Conservation (phyloP, 2,888 invertebrate species). For the Strigamia maritima region DNA sequence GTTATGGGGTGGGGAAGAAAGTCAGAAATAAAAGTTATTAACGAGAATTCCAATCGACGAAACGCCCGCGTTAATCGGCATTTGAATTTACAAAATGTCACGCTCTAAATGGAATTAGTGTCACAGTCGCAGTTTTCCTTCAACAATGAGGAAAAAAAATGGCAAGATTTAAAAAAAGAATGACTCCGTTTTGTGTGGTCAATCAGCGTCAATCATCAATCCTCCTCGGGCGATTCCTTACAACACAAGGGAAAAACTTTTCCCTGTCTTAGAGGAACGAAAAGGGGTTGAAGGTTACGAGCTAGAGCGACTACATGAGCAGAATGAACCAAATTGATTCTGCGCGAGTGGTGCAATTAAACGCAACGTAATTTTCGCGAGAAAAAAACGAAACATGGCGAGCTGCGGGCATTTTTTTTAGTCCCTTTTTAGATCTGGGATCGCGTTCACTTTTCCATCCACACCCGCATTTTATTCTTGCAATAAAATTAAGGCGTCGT, state of each 20-base stretch:
- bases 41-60: conserved; percentile 27
- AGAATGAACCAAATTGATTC: not conserved
- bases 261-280: not conserved
- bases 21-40: conserved; percentile 27
- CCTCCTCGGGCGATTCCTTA: not conserved
- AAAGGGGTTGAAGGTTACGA: not conserved
- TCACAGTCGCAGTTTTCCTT: conserved; percentile 7
- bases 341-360: not conserved
- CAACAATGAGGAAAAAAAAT: conserved; percentile 8
- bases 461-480: conserved; percentile 16
- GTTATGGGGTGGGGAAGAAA: conserved; percentile 5
- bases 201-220: conserved; percentile 25
- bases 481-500: conserved; percentile 29
- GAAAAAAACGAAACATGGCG: not conserved
- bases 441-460: not conserved
- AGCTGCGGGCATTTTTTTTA: conserved; percentile 1
- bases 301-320: not conserved
- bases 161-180: not conserved
- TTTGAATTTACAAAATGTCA: conserved; percentile 28
- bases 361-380: not conserved
- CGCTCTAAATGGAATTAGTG: conserved; percentile 27
- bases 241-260: not conserved
- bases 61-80: conserved; percentile 29
- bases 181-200: conserved; percentile 18
- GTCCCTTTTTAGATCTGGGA: not conserved